These are phyloP conservation scores for Yponomeuta cagnagella DNA, from an alignment of 2,888 invertebrate species.

Conservation along the genomic window DNA sequence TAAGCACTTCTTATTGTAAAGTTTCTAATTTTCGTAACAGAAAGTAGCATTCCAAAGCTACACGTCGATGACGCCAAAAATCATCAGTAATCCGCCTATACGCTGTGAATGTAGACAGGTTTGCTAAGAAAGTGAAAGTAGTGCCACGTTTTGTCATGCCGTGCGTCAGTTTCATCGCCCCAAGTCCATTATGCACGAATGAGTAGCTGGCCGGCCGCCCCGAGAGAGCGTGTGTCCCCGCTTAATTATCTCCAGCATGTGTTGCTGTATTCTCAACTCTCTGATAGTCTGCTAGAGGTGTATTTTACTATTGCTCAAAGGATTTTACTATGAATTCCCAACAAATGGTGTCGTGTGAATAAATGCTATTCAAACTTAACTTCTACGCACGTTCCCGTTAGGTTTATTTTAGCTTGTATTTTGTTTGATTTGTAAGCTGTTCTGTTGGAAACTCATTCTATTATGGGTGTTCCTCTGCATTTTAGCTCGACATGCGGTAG, in stretches of 20 bases:
- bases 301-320: conserved; percentile 31
- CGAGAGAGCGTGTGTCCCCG: conserved; percentile 68
- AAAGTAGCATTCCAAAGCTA: neutral
- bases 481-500: conserved; percentile 50
- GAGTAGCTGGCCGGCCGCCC: conserved; percentile 61
- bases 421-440: conserved; percentile 27
- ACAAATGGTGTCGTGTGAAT: conserved; percentile 31
- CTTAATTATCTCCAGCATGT: conserved; percentile 47
- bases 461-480: conserved; percentile 62
- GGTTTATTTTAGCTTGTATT: conserved; percentile 23
- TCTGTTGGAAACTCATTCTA: conserved; percentile 33
- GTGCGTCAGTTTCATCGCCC: conserved; percentile 62
- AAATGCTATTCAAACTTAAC: conserved; percentile 23
- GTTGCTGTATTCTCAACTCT: conserved; percentile 22
- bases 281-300: conserved; percentile 28
- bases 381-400: conserved; percentile 9
- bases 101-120: conserved; percentile 36
- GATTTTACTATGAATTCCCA: conserved; percentile 36
- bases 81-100: conserved; percentile 31
- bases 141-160: conserved; percentile 60
- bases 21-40: no score
- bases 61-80: neutral
- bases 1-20: no score
- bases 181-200: conserved; percentile 73
- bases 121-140: conserved; percentile 58